Evolutionary conservation across 2,113 vertebrate species (phyloP), one percentile per base, ranked within the genome.

Genomic region (Cephalopholis sonnerati): DNA sequence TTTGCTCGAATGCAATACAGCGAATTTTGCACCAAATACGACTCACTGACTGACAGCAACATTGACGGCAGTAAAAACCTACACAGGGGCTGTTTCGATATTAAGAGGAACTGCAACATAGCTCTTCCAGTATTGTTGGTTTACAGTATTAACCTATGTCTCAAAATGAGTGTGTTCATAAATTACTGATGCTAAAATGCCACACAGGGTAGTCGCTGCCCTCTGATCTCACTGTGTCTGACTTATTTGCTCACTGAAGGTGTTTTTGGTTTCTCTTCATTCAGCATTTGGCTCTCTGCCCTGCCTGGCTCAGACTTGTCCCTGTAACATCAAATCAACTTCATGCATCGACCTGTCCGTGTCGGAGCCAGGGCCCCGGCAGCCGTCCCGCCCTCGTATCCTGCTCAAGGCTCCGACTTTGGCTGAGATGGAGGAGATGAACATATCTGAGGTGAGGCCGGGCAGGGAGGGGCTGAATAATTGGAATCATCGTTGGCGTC

Each of bases 371-470:
- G 86, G 89, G 8, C 7, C 89, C 3, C 29, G 62, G 1, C 80
- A 70, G 0, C 87, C 79, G 0, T 79, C 94, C 0, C 95, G 97
- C 48, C 97, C 96, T 0, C 96, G 97, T 0, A 78, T 99, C 72
- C 93, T 98, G 65, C 97, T 99, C 27, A 99, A 99, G 89, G 98
- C 98, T 0, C 98, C 98, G 5, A 99, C 98, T 0, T 93, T 99
- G 90, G 97, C 96, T 0, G 98, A 99, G 93, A 98, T 99, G 97
- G 98, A 99, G 78, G 98, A 99, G 94, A 98, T 99, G 98, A 97
- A 93, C 86, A 76, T 96, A 5, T 99, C 96, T 0, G 98, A 99
- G 97, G 98, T 96, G 85, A 88, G 79, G 17, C 27, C 25, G 5
- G 10, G 4, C 67, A 24, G 25, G 13, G 62, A 25, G 41, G 50